Evolutionary conservation across 2,797 vertebrate genomes (phyloP), one percentile per base, ranked within the genome.

Genomic region (Onychomys leucogaster): DNA sequence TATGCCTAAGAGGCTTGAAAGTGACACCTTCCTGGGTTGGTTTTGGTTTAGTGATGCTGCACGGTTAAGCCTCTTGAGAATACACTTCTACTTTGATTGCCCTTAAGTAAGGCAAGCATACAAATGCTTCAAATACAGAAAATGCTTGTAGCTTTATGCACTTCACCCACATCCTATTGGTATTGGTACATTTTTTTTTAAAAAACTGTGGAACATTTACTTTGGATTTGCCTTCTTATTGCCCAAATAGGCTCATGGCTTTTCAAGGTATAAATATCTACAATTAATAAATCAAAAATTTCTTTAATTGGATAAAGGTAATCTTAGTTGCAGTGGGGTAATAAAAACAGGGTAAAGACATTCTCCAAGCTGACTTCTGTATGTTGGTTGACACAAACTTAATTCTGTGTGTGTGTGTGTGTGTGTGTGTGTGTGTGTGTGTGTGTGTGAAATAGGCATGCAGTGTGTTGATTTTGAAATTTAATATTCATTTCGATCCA

Each of bases 401-500:
- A 34, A 69, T 69, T 69, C 6, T 16, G 1, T n/a, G n/a, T n/a
- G n/a, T 11, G 17, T 55, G 2, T n/a, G 77, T 80, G 49, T 57
- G 52, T 80, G 5, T 59, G 23, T 41, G 25, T 43, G 13, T 82
- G 21, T n/a, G 9, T 57, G 14, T 49, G 75, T 81, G 80, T 65
- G 9, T n/a, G 16, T 77, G 41, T 67, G n/a, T 76, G 80, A 94
- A 96, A 63, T 43, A 90, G 27, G 65, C 27, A 84, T 0, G 12
- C 11, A n/a, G n/a, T 69, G 65, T 91, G 59, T 78, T 92, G 65
- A 17, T 55, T 94, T 96, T 90, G 52, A 89, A 86, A 95, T 81
- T 90, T 93, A 96, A 94, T 96, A 92, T 85, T 78, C 43, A 91
- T 85, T 92, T 93, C 13, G 1, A 59, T 87, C 82, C 71, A 94